Evolutionary conservation across 2,113 vertebrate species (phyloP).

Genomic region (Campylorhamphus procurvoides): DNA sequence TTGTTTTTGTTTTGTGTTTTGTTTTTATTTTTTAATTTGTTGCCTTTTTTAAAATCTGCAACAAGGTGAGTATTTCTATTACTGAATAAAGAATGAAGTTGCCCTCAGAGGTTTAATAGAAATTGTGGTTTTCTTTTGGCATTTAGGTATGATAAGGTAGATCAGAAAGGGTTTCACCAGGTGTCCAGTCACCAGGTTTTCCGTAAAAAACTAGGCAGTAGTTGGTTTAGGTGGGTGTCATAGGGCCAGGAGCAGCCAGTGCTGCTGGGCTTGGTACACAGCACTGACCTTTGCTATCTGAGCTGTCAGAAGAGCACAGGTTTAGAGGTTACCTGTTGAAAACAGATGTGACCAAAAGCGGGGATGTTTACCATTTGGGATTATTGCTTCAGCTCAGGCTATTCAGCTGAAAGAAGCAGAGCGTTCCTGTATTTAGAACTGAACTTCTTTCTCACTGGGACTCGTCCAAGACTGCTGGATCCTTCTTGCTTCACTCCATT

Average conservation of each 20-base stretch:
- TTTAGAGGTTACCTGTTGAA: not conserved
- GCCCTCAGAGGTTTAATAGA: not conserved
- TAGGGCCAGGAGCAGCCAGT: not conserved
- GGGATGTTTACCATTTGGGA: not conserved
- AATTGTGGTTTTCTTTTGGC: not conserved
- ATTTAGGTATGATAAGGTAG: not conserved
- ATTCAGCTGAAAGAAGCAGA: not conserved
- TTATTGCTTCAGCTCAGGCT: not conserved
- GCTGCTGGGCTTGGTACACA: not conserved
- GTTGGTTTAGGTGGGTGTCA: fast-evolving
- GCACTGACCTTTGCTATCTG: not conserved
- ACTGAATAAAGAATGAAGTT: not conserved
- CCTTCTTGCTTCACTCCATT: not conserved
- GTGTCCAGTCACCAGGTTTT: not conserved
- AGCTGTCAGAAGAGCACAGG: not conserved
- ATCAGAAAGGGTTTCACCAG: not conserved
- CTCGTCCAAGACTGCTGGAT: not conserved
- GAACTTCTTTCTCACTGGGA: not conserved
- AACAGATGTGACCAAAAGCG: not conserved
- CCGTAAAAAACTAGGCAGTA: not conserved
- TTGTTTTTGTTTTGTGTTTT: not conserved
- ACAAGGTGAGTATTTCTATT: not conserved
- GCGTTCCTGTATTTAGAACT: not conserved
- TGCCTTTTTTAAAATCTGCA: not conserved
- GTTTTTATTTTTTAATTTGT: not conserved